phyloP scores from a whole-genome alignment of 2,888 invertebrate genomes.

The Sceliomorpha sp. region DNA sequence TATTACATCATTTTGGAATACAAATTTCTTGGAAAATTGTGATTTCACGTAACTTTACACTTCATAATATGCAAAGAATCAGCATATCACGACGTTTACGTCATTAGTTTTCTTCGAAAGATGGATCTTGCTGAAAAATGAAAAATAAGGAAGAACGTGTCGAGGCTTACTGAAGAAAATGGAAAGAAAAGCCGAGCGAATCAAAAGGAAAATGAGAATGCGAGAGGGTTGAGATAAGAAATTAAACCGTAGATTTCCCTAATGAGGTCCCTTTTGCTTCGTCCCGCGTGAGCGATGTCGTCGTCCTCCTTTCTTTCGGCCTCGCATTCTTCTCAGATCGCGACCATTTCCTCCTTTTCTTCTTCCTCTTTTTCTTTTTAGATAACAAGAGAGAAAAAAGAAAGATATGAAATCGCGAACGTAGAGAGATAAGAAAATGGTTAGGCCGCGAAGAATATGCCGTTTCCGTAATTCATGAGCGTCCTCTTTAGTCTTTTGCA shows the following conservation, averaged over 20 bases:
- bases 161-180: slow-evolving; percentile 13
- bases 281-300: slow-evolving; percentile 62
- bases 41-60: too few relatives aligned
- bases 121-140: slow-evolving; percentile 1
- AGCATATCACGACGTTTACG: too few relatives aligned
- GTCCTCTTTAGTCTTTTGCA: neutral
- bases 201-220: slow-evolving; percentile 30
- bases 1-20: too few relatives aligned
- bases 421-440: slow-evolving; percentile 17
- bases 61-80: too few relatives aligned
- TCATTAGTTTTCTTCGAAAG: slow-evolving; percentile 2
- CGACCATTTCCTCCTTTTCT: slow-evolving; percentile 26
- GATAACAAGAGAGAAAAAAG: slow-evolving; percentile 40
- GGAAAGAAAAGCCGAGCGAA: slow-evolving; percentile 32
- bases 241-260: slow-evolving; percentile 68
- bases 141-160: slow-evolving; percentile 17
- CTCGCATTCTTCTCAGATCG: slow-evolving; percentile 40
- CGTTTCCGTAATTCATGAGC: slow-evolving; percentile 8
- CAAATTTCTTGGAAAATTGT: too few relatives aligned
- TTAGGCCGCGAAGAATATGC: slow-evolving; percentile 30
- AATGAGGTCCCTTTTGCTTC: slow-evolving; percentile 65
- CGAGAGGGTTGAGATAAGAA: slow-evolving; percentile 60
- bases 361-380: slow-evolving; percentile 38
- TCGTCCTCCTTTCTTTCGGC: slow-evolving; percentile 43
- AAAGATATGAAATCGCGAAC: neutral